Evolutionary conservation across 2,797 vertebrate species (phyloP).

Genomic region (Chanos chanos): DNA sequence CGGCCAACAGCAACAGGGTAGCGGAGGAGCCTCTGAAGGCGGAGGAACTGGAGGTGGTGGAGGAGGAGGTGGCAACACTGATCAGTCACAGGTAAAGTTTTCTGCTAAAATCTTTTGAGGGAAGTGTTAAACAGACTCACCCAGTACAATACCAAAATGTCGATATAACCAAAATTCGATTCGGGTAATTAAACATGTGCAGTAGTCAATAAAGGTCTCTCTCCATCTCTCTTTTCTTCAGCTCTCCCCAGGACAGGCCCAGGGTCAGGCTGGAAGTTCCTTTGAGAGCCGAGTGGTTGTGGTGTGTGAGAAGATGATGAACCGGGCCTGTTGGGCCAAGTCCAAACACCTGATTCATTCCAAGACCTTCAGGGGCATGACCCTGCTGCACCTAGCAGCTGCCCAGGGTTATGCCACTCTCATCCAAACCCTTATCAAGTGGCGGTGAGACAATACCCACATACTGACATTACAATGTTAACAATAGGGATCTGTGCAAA

Average conservation of each 20-base stretch:
- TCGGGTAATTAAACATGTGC: not conserved
- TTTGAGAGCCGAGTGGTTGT: slow-evolving; percentile 97
- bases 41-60: slow-evolving; percentile 69
- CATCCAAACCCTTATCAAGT: slow-evolving; percentile 97
- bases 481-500: too few relatives aligned
- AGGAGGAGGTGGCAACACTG: slow-evolving; percentile 71
- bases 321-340: slow-evolving; percentile 92
- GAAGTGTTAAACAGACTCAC: not conserved
- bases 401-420: slow-evolving; percentile 94
- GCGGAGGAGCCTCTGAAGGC: slow-evolving; percentile 60
- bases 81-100: slow-evolving; percentile 67
- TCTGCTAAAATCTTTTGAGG: too few relatives aligned
- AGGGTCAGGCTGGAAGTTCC: slow-evolving; percentile 77
- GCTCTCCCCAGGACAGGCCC: slow-evolving; percentile 71
- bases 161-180: not conserved
- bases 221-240: slow-evolving; percentile 39
- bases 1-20: slow-evolving; percentile 77
- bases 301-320: slow-evolving; percentile 99
- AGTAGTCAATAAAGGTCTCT: too few relatives aligned
- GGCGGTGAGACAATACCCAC: too few relatives aligned
- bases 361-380: slow-evolving; percentile 97
- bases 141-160: not conserved
- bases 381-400: slow-evolving; percentile 88
- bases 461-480: too few relatives aligned
- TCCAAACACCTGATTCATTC: slow-evolving; percentile 96